phyloP scores from a whole-genome alignment of 2,888 invertebrate species.

The Neoitamus cyanurus region DNA sequence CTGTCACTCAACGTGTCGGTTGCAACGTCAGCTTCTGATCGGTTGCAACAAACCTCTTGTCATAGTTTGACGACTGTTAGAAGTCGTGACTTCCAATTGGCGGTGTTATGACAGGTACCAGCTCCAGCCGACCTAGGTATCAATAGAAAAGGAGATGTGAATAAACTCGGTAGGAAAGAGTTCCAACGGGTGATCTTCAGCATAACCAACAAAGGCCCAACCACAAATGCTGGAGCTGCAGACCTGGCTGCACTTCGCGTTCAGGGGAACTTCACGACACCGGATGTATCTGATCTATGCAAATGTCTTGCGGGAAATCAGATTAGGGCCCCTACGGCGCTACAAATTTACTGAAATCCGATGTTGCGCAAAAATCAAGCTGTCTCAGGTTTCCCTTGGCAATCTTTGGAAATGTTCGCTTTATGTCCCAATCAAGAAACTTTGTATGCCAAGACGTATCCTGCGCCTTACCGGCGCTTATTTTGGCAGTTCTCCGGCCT shows the following conservation, averaged over 20 bases:
- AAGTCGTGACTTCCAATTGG: slow-evolving; percentile 48
- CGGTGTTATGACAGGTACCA: slow-evolving; percentile 46
- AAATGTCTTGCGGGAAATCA: neutral
- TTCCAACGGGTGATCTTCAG: neutral
- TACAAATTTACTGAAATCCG: neutral
- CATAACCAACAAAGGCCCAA: neutral
- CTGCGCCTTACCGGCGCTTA: neutral
- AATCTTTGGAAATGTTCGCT: neutral
- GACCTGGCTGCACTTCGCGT: neutral
- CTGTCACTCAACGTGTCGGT: slow-evolving; percentile 47
- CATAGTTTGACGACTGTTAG: slow-evolving; percentile 41
- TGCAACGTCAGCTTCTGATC: slow-evolving; percentile 40
- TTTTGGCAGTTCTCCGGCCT: neutral
- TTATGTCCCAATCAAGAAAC: neutral
- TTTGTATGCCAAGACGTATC: neutral
- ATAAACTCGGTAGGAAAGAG: slow-evolving; percentile 1
- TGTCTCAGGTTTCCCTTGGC: neutral
- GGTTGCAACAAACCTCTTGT: slow-evolving; percentile 43
- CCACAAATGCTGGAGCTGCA: neutral
- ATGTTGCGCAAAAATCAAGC: slow-evolving; percentile 1
- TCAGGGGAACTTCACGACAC: neutral
- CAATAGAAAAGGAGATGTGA: slow-evolving; percentile 27
- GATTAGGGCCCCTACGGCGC: neutral
- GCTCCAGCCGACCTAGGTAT: slow-evolving; percentile 7
- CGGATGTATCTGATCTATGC: slow-evolving; percentile 1